Evolutionary conservation across 2,888 invertebrate genomes (phyloP), one percentile per base, ranked within the genome.

Genomic region (Dromius quadrimaculatus): DNA sequence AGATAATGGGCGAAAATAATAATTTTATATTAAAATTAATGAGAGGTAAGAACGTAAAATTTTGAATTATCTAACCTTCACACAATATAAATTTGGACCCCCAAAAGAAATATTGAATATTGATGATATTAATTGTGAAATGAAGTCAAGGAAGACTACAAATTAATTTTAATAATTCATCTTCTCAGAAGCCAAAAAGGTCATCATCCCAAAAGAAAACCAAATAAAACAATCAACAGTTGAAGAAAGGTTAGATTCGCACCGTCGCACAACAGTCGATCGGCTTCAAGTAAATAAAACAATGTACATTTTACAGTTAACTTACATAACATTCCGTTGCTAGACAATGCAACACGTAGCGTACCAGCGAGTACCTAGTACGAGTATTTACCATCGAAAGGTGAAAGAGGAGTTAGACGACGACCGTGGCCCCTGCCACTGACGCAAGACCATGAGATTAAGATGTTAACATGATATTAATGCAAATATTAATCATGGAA

Each of bases 311-410:
- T 41, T 15, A 23, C 50, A 23, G 50, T 54, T 54, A 54, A 28
- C 32, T 54, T 54, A 28, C 50, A 54, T 54, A 54, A 54, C 50
- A 54, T 47, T 47, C 47, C 47, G 47, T 47, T 47, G 22, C 28
- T 54, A 54, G 28, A 54, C 50, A 54, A 54, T 54, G 50, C 50
- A 28, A 15, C 15, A 47, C 23, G 22, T 5, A n/a, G 20, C 28
- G 50, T 54, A 54, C 50, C 50, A 54, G 23, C 23, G 6, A 13
- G 50, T 54, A 54, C 50, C 50, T 54, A 54, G 50, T 19, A 54
- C 50, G 47, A 47, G 50, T 41, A 41, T 28, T 4, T 47, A 23
- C 15, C 23, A 23, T 19, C 22, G 47, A 47, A 47, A 47, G 47
- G 47, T 47, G 47, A 47, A 23, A 47, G 23, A 47, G 22, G 47